These are phyloP conservation scores for Camarhynchus parvulus DNA, from an alignment of 2,113 vertebrate species.

Conservation along the genomic window DNA sequence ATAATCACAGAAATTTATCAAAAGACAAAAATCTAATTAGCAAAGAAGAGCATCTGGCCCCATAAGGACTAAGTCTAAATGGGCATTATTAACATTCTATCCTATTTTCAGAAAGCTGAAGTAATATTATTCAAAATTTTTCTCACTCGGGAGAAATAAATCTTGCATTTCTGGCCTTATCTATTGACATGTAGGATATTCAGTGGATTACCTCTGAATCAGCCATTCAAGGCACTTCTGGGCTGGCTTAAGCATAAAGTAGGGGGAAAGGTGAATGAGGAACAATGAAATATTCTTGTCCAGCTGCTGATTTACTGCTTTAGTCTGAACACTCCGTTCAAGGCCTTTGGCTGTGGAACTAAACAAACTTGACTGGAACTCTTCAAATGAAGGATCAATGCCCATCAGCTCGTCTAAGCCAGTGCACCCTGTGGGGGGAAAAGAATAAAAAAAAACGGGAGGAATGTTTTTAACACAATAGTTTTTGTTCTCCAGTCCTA, in stretches of 20 bases:
- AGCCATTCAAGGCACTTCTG: conserved; percentile 99
- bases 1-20: background rate
- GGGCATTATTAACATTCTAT: background rate
- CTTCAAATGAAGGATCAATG: conserved; percentile 86
- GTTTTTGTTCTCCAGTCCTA: background rate
- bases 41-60: background rate
- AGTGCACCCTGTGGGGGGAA: conserved; percentile 84
- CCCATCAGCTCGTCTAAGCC: conserved; percentile 93
- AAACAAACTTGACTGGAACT: conserved; percentile 89
- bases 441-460: background rate
- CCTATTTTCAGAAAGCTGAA: background rate
- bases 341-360: conserved; percentile 83
- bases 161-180: background rate
- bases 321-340: conserved; percentile 92
- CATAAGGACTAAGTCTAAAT: background rate
- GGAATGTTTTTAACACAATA: background rate
- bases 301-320: conserved; percentile 88
- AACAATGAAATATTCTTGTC: conserved; percentile 87
- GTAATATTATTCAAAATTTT: background rate
- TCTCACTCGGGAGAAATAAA: background rate
- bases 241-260: conserved; percentile 93
- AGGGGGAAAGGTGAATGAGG: conserved; percentile 89
- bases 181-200: background rate
- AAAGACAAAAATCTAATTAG: background rate
- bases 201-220: conserved; percentile 85